Evolutionary conservation across 2,888 invertebrate species (phyloP), one percentile per base, ranked within the genome.

Genomic region (Amiota communis): DNA sequence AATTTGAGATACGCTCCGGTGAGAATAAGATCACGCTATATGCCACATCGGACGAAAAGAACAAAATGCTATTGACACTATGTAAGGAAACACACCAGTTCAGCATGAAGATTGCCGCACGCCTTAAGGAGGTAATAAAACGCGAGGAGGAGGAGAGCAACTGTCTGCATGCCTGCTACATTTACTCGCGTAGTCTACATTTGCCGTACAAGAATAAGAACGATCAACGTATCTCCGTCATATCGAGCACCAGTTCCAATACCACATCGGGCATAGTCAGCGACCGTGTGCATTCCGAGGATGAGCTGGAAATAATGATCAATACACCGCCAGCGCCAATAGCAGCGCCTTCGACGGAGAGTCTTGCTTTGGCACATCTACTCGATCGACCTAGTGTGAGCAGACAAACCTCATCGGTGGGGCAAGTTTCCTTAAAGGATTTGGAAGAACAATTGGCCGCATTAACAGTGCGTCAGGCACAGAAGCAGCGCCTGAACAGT

Each of bases 241-340:
- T 98, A 87, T 97, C 97, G 75, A 96, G 95, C 85, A 96, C 97
- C 59, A 97, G 97, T 85, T 98, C 97, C n/a, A 98, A 97, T 87
- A 98, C 98, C 57, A 98, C 98, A 36, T 98, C 97, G 48, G 98
- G 98, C 74, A 97, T 98, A 82, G 97, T 98, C 64, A 97, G 98
- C 89, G 98, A 98, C 89, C 93, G 97, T 80, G 97, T 97, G 72
- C 97, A 97, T 88, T 97, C 97, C 72, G 95, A 97, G 91, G 98
- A 98, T 88, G 98, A 97, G 90, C 93, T 97, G 86, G 96, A 96
- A 91, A 96, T 95, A 78, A 94, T 95, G 94, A 95, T 95, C 75
- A 95, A 94, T 79, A 93, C 94, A 67, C 94, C 95, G 8, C 95
- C 95, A 20, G 93, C 94, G 65, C 95, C 95, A 12, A 83, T 90